Percentiles rank a stretch among this genome's conserved stretches.
These are phyloP conservation scores for Cathartes aura DNA, from an alignment of 2,113 vertebrate species.

Conservation along the genomic window DNA sequence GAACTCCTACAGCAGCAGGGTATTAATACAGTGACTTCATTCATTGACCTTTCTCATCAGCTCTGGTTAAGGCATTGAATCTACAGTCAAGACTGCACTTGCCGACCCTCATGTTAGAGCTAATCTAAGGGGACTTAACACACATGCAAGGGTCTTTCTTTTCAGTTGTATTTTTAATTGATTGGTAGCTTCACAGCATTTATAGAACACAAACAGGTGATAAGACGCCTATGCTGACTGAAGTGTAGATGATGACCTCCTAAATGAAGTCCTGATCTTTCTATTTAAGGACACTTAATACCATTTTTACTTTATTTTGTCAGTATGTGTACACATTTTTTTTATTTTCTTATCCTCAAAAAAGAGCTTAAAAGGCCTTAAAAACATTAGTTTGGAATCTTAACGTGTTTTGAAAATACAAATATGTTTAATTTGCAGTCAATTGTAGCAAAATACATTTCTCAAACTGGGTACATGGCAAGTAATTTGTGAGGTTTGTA, in stretches of 20 bases:
- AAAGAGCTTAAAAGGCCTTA: background rate
- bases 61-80: background rate
- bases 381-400: background rate
- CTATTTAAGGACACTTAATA: background rate
- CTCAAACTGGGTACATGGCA: background rate
- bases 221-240: background rate
- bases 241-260: background rate
- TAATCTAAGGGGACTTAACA: background rate
- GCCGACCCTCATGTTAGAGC: background rate
- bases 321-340: background rate
- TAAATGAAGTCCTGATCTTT: background rate
- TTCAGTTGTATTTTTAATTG: background rate
- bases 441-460: background rate
- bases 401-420: background rate
- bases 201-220: background rate
- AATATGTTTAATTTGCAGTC: background rate
- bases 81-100: background rate
- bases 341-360: background rate
- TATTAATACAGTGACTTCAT: background rate
- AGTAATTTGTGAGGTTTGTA: background rate
- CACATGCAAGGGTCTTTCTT: background rate
- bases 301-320: background rate
- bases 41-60: background rate
- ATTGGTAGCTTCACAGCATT: background rate
- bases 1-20: background rate